Evolutionary conservation across 2,888 invertebrate species (phyloP), one percentile per base, ranked within the genome.

Genomic region (Drosophila conformis): DNA sequence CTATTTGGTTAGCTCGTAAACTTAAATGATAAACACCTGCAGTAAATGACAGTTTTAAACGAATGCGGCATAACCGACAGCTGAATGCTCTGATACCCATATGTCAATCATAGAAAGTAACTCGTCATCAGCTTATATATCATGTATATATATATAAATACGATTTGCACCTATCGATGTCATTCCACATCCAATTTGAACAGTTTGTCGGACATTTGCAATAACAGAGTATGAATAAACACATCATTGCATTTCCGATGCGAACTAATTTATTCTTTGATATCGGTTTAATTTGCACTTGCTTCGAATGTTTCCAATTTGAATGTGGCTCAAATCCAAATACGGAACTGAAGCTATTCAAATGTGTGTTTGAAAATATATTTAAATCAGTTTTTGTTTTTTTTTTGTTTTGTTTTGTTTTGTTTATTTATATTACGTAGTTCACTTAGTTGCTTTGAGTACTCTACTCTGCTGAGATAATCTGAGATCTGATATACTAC

Each of bases 1-100:
- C 46, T 46, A 46, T 48, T 67, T 59, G 53, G 48, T 38, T 25
- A 67, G 54, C 60, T 53, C 42, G 46, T 36, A 31, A 52, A 53
- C 38, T 56, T 29, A 49, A 27, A 18, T 18, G 49, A 49, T 49
- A 49, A 49, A 49, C 18, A 27, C 25, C 49, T 25, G 46, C 46
- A 46, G 15, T 46, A 46, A 46, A 25, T 25, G 46, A 46, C 15
- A 46, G 15, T 15, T 25, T 25, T 46, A 46, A 4, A 21, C 1
- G 25, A 46, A 15, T 2, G 25, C 25, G 15, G 21, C 46, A 46
- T 21, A 46, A 15, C 25, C 46, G 25, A 25, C 46, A 8, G 46
- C 25, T 21, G 7, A 4, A 46, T 46, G 25, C 46, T 25, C 25
- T 25, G 15, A 7, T 15, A 25, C 1, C 1, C 46, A 25, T 42